Evolutionary conservation across 1,140 invertebrate genomes (phyloP).

Genomic region (Thaumetopoea pityocampa): DNA sequence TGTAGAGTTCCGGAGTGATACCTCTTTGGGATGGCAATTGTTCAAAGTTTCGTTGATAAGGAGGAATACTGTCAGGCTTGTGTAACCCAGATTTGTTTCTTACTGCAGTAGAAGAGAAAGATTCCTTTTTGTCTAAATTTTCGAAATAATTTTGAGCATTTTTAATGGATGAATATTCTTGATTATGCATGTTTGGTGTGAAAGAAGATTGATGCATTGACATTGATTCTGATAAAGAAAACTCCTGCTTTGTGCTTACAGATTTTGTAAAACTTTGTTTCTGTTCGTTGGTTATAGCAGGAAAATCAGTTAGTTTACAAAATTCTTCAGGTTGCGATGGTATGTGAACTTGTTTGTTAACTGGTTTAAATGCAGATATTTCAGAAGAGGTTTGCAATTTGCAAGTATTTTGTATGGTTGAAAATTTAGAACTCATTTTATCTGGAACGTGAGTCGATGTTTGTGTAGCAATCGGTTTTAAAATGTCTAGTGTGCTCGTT

Average conservation of each 20-base stretch:
- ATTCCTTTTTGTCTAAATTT: slow-evolving; percentile 52
- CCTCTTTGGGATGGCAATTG: slow-evolving; percentile 73
- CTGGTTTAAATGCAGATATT: slow-evolving; percentile 67
- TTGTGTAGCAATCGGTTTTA: slow-evolving; percentile 43
- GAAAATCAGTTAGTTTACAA: slow-evolving; percentile 45
- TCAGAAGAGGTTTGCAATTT: slow-evolving; percentile 55
- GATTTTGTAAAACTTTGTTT: slow-evolving; percentile 44
- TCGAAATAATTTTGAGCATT: slow-evolving; percentile 55
- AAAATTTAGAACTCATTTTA: slow-evolving; percentile 39
- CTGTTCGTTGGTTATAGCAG: slow-evolving; percentile 56
- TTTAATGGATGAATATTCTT: slow-evolving; percentile 49
- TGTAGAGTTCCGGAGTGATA: slow-evolving; percentile 68
- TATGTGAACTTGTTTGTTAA: slow-evolving; percentile 59
- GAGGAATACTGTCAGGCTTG: slow-evolving; percentile 77
- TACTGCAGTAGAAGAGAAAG: slow-evolving; percentile 37
- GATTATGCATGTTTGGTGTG: slow-evolving; percentile 22
- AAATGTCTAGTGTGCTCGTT: slow-evolving; percentile 35
- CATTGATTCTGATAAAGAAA: slow-evolving; percentile 35
- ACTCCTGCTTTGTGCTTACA: slow-evolving; percentile 34
- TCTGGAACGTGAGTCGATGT: slow-evolving; percentile 32
- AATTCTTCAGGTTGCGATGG: slow-evolving; percentile 55
- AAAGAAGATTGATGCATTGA: slow-evolving; percentile 26
- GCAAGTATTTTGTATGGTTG: slow-evolving; percentile 53
- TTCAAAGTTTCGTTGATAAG: slow-evolving; percentile 79
- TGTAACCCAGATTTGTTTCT: slow-evolving; percentile 73